phyloP scores from a whole-genome alignment of 2,797 vertebrate genomes.

The Oophaga sylvatica region DNA sequence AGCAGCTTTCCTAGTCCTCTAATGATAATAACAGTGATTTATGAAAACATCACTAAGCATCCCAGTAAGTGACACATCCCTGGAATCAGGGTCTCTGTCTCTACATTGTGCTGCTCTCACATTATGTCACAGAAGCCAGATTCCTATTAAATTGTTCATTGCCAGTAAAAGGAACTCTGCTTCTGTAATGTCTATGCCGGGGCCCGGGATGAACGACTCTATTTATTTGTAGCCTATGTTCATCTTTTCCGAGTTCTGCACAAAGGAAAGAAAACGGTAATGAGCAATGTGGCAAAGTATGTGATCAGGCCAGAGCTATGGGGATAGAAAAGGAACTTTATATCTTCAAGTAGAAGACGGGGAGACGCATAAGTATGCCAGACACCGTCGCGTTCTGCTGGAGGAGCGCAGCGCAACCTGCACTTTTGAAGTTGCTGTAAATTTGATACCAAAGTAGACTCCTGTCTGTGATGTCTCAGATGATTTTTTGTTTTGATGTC shows the following conservation, averaged over 20 bases:
- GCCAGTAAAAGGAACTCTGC: neutral
- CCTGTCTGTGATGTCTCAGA: constrained; percentile 35
- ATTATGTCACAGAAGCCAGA: no score
- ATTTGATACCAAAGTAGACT: neutral
- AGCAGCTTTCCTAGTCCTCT: no score
- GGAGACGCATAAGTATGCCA: neutral
- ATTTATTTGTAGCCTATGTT: neutral
- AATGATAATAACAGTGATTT: no score
- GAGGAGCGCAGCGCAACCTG: neutral
- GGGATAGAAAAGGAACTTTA: no score
- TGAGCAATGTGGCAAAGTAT: neutral
- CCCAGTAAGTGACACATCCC: no score
- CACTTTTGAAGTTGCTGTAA: neutral
- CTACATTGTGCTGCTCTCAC: no score
- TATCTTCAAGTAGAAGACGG: neutral
- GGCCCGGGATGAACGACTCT: neutral
- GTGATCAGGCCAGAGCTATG: neutral
- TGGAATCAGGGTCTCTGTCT: no score
- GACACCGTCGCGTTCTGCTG: neutral
- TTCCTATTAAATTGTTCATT: no score
- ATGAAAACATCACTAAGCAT: no score
- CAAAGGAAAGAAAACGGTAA: neutral
- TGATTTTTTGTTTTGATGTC: constrained; percentile 46
- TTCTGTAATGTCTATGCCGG: neutral
- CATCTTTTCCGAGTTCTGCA: neutral